Conservation (phyloP, 2,797 vertebrate species). For the Alcedo atthis region DNA sequence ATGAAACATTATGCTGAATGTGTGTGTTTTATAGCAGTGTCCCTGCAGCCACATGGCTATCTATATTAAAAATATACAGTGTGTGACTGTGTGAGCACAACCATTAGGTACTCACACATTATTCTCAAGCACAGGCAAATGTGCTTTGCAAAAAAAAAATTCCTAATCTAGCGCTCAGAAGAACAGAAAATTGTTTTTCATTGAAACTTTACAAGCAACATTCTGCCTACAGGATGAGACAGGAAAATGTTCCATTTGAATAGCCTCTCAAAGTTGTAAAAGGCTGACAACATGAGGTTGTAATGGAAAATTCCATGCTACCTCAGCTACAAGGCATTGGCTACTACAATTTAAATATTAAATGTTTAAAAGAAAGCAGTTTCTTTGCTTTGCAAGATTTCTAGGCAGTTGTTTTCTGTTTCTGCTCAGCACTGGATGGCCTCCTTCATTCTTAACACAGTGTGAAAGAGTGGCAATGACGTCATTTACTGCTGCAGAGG, state of each 20-base stretch:
- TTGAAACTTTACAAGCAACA: not conserved
- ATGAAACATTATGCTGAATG: not conserved
- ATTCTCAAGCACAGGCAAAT: not conserved
- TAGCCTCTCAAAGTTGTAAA: not conserved
- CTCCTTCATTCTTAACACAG: not conserved
- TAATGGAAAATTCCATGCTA: not conserved
- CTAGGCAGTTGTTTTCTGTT: not conserved
- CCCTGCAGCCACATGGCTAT: not conserved
- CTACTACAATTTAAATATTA: not conserved
- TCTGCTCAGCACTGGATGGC: not conserved
- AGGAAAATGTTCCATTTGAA: not conserved
- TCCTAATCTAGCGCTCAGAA: not conserved
- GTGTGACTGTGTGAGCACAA: not conserved
- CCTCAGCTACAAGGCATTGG: not conserved
- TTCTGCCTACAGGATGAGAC: not conserved
- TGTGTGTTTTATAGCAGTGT: not conserved
- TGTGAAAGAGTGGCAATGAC: conserved; percentile 25
- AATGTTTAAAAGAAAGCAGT: not conserved
- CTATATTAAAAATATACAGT: not conserved
- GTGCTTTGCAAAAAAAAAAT: not conserved
- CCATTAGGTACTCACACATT: not conserved
- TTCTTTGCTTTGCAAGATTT: not conserved
- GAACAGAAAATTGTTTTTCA: not conserved
- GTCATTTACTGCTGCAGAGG: conserved; percentile 30
- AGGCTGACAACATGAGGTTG: not conserved